phyloP scores from a whole-genome alignment of 2,113 vertebrate genomes.

The Leptodactylus fuscus region DNA sequence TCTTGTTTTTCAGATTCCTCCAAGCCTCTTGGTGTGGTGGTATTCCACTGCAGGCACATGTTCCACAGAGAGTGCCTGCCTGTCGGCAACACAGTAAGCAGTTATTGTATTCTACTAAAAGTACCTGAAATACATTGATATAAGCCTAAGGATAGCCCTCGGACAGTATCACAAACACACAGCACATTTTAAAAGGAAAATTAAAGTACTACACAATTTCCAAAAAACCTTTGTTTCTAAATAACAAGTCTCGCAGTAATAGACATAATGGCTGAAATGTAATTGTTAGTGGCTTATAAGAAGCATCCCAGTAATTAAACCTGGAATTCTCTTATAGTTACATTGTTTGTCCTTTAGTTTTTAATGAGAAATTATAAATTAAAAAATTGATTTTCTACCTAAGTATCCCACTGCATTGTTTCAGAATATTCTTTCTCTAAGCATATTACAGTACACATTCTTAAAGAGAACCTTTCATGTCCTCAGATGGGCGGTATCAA shows the following conservation, averaged over 20 bases:
- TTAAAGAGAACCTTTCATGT: too few relatives aligned
- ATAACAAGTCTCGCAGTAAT: not conserved
- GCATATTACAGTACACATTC: not conserved
- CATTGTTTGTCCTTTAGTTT: not conserved
- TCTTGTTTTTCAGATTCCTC: conserved; percentile 81
- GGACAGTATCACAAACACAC: conserved; percentile 13
- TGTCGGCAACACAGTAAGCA: conserved; percentile 83
- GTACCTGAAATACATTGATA: conserved; percentile 32
- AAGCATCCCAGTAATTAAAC: not conserved
- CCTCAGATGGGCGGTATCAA: too few relatives aligned
- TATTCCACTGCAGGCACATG: conserved; percentile 98
- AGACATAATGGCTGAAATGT: not conserved
- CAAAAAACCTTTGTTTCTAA: not conserved
- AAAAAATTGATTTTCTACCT: too few relatives aligned
- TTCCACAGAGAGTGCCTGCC: conserved; percentile 97
- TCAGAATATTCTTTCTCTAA: not conserved
- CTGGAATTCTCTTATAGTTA: not conserved
- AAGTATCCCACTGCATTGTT: too few relatives aligned
- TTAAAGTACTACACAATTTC: not conserved
- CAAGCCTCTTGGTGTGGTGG: conserved; percentile 85
- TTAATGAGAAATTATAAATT: not conserved
- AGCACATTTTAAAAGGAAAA: conserved; percentile 37
- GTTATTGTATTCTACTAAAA: conserved; percentile 30
- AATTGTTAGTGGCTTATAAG: not conserved
- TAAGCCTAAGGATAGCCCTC: not conserved